Evolutionary conservation across 2,888 invertebrate genomes (phyloP).

Genomic region (Melipona bicolor): DNA sequence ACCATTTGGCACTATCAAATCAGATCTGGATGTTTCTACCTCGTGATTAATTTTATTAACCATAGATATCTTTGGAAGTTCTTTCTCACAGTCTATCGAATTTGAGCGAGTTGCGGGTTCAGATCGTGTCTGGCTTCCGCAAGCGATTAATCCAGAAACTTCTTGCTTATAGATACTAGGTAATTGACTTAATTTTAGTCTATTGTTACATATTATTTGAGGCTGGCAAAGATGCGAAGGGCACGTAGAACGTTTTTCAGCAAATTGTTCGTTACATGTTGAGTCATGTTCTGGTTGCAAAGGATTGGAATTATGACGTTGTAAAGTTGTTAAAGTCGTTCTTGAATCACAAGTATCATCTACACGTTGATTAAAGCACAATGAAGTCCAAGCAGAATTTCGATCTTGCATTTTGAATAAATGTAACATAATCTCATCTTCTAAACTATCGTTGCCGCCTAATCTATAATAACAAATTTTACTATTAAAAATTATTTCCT

Average conservation of each 20-base stretch:
- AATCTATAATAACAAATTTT: conserved; percentile 52
- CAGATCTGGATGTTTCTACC: conserved; percentile 67
- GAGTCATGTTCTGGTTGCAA: conserved; percentile 70
- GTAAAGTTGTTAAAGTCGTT: conserved; percentile 67
- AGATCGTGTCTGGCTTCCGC: conserved; percentile 72
- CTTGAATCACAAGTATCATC: conserved; percentile 73
- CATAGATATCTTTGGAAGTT: conserved; percentile 65
- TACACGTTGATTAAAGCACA: conserved; percentile 75
- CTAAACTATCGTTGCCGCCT: conserved; percentile 79
- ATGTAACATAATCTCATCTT: conserved; percentile 87
- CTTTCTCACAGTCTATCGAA: conserved; percentile 79
- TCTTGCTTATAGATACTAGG: conserved; percentile 58
- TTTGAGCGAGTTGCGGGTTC: conserved; percentile 79
- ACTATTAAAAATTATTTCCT: neutral
- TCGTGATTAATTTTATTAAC: conserved; percentile 64
- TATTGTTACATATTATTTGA: conserved; percentile 51
- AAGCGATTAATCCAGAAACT: conserved; percentile 57
- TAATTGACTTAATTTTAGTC: conserved; percentile 50
- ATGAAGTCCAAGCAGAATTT: conserved; percentile 78
- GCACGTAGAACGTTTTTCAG: conserved; percentile 62
- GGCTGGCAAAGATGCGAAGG: conserved; percentile 55
- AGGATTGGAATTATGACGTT: conserved; percentile 72
- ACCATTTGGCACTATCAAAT: conserved; percentile 79
- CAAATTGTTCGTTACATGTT: conserved; percentile 63
- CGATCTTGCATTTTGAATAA: conserved; percentile 85